phyloP scores from a whole-genome alignment of 2,113 vertebrate species.

The Kryptolebias marmoratus region DNA sequence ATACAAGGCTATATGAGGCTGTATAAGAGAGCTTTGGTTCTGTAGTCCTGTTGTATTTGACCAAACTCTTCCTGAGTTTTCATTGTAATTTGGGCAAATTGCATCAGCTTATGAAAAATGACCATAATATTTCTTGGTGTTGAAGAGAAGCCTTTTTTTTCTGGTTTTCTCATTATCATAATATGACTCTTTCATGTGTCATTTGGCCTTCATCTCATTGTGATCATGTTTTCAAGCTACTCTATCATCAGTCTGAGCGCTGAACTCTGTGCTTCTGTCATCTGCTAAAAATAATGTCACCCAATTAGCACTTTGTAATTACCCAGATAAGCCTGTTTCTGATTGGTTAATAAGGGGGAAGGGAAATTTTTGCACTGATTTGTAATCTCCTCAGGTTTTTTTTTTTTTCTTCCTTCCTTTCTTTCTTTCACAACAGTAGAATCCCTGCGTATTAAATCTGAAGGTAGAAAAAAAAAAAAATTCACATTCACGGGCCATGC shows the following conservation, averaged over 20 bases:
- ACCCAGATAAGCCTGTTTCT: constrained; percentile 46
- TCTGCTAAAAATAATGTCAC: constrained; percentile 57
- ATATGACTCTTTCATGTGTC: neutral
- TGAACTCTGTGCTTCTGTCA: constrained; percentile 24
- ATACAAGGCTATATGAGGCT: too few species aligned
- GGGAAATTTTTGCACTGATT: constrained; percentile 33
- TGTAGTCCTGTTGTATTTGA: neutral
- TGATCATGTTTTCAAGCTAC: constrained; percentile 1
- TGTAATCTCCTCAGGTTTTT: constrained; percentile 8
- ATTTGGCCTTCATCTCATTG: constrained; percentile 4
- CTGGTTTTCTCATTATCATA: neutral
- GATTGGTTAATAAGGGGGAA: constrained; percentile 43
- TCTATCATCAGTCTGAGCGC: constrained; percentile 7
- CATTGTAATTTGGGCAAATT: too few species aligned
- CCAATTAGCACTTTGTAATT: constrained; percentile 67
- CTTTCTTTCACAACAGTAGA: neutral
- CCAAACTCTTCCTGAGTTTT: neutral
- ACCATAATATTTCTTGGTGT: too few species aligned
- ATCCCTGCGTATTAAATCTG: neutral
- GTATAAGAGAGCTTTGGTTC: neutral
- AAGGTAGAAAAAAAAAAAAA: constrained; percentile 10
- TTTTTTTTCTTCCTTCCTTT: neutral
- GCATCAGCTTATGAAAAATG: too few species aligned
- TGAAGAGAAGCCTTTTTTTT: too few species aligned
- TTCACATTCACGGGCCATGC: constrained; percentile 13